These are phyloP conservation scores for Hylaeus volcanicus DNA, from an alignment of 1,140 invertebrate genomes.

Conservation along the genomic window DNA sequence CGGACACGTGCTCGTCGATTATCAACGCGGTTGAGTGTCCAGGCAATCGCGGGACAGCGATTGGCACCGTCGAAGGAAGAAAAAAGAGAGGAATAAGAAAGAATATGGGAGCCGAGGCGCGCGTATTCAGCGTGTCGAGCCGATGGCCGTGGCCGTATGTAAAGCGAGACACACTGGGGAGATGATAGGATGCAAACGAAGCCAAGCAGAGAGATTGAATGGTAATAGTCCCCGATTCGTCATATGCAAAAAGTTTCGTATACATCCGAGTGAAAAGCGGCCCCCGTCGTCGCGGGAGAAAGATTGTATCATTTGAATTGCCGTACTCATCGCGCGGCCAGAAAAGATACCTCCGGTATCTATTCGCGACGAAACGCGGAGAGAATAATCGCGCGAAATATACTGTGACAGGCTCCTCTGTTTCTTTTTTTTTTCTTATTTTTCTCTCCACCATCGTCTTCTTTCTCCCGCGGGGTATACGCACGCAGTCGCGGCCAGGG, in stretches of 20 bases:
- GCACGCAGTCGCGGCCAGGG: constrained; percentile 35
- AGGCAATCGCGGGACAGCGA: not conserved
- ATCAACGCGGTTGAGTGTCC: constrained; percentile 11
- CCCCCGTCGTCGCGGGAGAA: constrained; percentile 60
- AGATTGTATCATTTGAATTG: constrained; percentile 74
- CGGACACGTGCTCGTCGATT: constrained; percentile 28
- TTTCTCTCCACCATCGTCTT: not conserved
- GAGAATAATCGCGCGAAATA: constrained; percentile 72
- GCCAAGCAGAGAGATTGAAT: constrained; percentile 76
- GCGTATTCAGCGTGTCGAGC: constrained; percentile 43
- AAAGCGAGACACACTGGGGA: constrained; percentile 63
- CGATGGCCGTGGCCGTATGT: constrained; percentile 60
- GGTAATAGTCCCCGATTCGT: constrained; percentile 79
- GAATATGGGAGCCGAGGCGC: constrained; percentile 24
- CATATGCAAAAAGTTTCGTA: constrained; percentile 77
- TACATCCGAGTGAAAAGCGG: constrained; percentile 43
- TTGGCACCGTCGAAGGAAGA: not conserved
- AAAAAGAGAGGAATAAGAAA: not conserved
- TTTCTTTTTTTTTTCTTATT: constrained; percentile 51
- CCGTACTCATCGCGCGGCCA: constrained; percentile 61
- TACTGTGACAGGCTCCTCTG: constrained; percentile 59
- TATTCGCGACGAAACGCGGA: constrained; percentile 61
- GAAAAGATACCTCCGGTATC: constrained; percentile 40
- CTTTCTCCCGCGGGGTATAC: constrained; percentile 31
- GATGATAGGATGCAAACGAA: constrained; percentile 74